A percentile compares a stretch with the other conserved stretches of the same genome.
These are phyloP conservation scores for Nasua narica DNA, from an alignment of 2,797 vertebrate species.

Conservation along the genomic window DNA sequence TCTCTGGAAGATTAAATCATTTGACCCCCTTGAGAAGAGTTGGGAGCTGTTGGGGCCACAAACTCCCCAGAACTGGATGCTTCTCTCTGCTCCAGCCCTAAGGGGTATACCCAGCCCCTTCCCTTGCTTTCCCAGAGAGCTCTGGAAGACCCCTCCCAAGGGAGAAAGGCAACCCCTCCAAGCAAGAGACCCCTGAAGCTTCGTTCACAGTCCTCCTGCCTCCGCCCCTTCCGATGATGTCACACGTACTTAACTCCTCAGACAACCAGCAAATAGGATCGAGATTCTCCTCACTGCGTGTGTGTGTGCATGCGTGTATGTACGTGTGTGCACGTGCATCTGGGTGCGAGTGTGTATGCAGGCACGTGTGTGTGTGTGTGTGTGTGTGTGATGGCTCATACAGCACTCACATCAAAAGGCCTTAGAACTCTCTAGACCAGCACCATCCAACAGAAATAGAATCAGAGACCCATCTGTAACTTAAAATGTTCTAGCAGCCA, in stretches of 20 bases:
- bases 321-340: accelerated
- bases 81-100: neutral
- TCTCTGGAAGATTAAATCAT: neutral
- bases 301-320: too few relatives aligned
- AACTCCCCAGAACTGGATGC: too few relatives aligned
- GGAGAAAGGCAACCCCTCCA: neutral
- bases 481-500: neutral
- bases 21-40: neutral
- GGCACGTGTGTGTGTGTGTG: neutral
- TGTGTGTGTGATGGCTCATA: neutral
- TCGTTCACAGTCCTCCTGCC: neutral
- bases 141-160: neutral
- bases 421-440: neutral
- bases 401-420: neutral
- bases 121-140: neutral
- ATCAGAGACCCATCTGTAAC: neutral
- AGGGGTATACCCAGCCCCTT: neutral
- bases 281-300: neutral
- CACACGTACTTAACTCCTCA: neutral
- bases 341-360: too few relatives aligned
- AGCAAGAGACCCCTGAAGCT: neutral
- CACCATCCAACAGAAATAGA: neutral
- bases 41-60: too few relatives aligned
- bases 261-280: neutral
- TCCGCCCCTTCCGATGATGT: neutral